Conservation (phyloP, 2,888 invertebrate species). For the Tortricodes alternella region DNA sequence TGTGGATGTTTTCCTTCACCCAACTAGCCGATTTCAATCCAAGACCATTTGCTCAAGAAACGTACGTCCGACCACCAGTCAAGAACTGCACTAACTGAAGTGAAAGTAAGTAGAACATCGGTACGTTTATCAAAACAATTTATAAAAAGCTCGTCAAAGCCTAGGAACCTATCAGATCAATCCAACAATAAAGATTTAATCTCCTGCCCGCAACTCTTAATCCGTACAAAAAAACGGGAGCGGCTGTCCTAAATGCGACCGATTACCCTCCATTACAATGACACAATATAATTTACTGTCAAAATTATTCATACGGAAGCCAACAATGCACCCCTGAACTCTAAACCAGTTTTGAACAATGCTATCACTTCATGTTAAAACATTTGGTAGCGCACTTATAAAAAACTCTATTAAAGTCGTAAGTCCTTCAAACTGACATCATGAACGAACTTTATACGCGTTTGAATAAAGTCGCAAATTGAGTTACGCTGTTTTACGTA, state of each 20-base stretch:
- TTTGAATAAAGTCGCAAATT: constrained; percentile 1
- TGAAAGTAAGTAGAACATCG: too few species aligned
- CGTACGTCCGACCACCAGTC: too few species aligned
- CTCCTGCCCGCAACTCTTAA: constrained; percentile 20
- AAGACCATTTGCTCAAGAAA: too few species aligned
- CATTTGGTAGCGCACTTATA: constrained; percentile 26
- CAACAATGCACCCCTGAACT: constrained; percentile 31
- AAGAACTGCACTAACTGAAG: too few species aligned
- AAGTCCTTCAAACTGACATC: background rate
- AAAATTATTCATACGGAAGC: constrained; percentile 38
- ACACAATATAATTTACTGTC: constrained; percentile 35
- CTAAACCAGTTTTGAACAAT: constrained; percentile 39
- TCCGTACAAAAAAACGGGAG: constrained; percentile 11
- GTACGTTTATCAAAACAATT: background rate
- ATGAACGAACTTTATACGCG: background rate
- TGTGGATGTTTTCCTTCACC: too few species aligned
- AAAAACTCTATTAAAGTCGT: constrained; percentile 5
- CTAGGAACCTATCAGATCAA: constrained; percentile 13
- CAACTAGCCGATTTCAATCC: too few species aligned
- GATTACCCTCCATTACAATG: constrained; percentile 36
- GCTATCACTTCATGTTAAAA: constrained; percentile 30
- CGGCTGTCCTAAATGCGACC: constrained; percentile 27
- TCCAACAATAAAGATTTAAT: constrained; percentile 23
- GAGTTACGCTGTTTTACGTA: constrained; percentile 1
- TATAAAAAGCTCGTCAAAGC: background rate